phyloP scores from a whole-genome alignment of 2,888 invertebrate genomes.

The Seira musarum region DNA sequence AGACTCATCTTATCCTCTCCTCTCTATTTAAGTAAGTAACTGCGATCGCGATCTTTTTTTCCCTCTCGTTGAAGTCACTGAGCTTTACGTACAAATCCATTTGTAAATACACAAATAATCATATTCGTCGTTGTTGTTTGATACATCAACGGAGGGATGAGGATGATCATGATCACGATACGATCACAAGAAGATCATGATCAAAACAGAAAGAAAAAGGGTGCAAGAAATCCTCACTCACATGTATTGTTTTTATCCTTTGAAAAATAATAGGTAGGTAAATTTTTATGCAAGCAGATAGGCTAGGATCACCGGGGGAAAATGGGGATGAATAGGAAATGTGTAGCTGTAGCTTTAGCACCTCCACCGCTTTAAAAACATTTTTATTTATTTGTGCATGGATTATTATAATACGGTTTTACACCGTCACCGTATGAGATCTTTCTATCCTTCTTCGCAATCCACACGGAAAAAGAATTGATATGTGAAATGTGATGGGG shows the following conservation, averaged over 20 bases:
- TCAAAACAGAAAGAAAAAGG: slow-evolving; percentile 14
- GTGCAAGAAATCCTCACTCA: slow-evolving; percentile 8
- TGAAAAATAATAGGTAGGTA: background rate
- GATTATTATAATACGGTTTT: slow-evolving; percentile 3
- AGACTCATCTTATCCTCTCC: background rate
- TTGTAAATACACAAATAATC: slow-evolving; percentile 6
- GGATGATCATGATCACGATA: no score
- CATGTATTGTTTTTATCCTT: background rate
- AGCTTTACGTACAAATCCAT: slow-evolving; percentile 4
- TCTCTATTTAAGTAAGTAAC: background rate
- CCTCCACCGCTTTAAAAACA: background rate
- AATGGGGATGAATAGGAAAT: slow-evolving; percentile 2
- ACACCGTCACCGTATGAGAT: background rate
- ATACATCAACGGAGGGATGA: background rate
- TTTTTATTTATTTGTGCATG: slow-evolving; percentile 9
- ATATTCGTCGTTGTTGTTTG: background rate
- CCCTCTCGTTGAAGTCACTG: background rate
- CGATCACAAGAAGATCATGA: slow-evolving; percentile 5
- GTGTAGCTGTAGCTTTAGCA: background rate
- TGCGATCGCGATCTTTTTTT: background rate
- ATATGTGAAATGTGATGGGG: slow-evolving; percentile 1
- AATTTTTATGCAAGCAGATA: slow-evolving; percentile 4
- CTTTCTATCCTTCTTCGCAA: background rate
- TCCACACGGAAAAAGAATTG: background rate
- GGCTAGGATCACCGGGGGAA: background rate